Evolutionary conservation across 2,797 vertebrate genomes (phyloP).

Genomic region (Enteromius viviparus): DNA sequence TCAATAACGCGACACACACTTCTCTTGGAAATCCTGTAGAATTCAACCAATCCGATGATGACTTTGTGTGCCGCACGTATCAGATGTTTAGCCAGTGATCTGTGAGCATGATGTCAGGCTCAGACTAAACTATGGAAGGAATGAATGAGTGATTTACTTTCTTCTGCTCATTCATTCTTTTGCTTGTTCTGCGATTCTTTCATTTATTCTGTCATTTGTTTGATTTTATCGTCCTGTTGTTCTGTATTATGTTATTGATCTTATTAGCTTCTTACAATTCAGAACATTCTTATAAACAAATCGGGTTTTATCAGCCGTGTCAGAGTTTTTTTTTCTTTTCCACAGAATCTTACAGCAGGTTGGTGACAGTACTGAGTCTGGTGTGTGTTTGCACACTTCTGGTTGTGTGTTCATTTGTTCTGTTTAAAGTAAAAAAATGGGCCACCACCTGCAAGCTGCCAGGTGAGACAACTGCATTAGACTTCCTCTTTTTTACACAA

Average conservation of each 20-base stretch:
- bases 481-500: neutral
- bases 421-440: conserved; percentile 5
- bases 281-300: neutral
- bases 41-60: no score
- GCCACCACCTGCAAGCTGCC: neutral
- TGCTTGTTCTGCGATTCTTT: no score
- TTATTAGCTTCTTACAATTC: neutral
- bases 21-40: no score
- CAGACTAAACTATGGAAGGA: no score
- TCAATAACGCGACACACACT: no score
- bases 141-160: no score
- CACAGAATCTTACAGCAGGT: conserved; percentile 25
- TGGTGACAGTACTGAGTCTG: neutral
- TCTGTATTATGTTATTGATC: neutral
- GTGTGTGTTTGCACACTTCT: conserved; percentile 23
- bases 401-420: conserved; percentile 5
- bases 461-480: neutral
- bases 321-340: neutral
- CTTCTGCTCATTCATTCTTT: no score
- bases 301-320: neutral
- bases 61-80: no score
- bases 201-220: no score
- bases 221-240: neutral
- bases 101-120: no score
- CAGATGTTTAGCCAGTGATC: no score